phyloP scores from a whole-genome alignment of 1,140 invertebrate species.

The Latrodectus geometricus region DNA sequence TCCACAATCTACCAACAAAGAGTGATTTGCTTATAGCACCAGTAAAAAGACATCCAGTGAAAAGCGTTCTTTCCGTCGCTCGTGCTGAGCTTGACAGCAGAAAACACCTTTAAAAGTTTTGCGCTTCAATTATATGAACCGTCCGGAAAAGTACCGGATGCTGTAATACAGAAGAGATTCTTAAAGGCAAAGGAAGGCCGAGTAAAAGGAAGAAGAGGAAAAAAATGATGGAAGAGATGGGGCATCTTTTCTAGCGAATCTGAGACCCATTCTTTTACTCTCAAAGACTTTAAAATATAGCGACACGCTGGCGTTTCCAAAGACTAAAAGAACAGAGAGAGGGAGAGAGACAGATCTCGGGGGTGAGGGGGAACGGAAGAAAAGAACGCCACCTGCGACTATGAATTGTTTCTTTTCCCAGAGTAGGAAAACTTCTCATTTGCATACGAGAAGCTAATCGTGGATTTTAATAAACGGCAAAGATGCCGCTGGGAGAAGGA shows the following conservation, averaged over 20 bases:
- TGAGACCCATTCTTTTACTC: constrained; percentile 40
- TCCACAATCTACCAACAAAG: too few relatives aligned
- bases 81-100: background rate
- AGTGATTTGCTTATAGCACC: background rate
- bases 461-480: constrained; percentile 57
- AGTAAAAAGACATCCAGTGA: background rate
- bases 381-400: constrained; percentile 51
- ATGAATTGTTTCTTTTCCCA: constrained; percentile 59
- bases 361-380: constrained; percentile 13
- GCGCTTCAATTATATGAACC: background rate
- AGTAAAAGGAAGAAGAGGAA: background rate
- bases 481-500: constrained; percentile 23
- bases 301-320: constrained; percentile 40
- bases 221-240: background rate
- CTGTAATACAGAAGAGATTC: background rate
- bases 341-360: background rate
- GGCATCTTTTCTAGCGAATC: constrained; percentile 26
- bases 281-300: constrained; percentile 60
- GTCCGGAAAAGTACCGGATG: background rate
- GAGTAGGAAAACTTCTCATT: constrained; percentile 46
- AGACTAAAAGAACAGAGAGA: constrained; percentile 28
- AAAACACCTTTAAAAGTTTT: constrained; percentile 30
- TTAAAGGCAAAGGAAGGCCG: background rate
- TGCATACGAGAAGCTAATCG: constrained; percentile 56
- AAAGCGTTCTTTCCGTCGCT: background rate